Evolutionary conservation across 2,888 invertebrate species (phyloP), one percentile per base, ranked within the genome.

Genomic region (Imbricaverruca yamaguchii): DNA sequence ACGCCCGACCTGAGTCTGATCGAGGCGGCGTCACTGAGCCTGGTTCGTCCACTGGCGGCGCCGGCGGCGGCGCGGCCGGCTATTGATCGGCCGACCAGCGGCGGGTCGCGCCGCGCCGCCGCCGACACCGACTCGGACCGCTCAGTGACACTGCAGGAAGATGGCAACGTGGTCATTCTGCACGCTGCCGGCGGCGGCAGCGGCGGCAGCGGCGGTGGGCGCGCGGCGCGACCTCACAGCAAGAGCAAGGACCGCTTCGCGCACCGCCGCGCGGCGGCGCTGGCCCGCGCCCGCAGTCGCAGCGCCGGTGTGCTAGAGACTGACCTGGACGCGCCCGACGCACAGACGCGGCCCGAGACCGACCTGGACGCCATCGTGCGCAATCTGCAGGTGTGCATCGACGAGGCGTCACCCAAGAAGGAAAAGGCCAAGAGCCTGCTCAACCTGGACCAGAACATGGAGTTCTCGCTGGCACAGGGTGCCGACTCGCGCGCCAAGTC

Each of bases 281-380:
- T 81, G 80, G 80, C 86, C 86, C 86, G 86, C 85, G 86, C 87
- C 87, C 87, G 88, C 89, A 81, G 82, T 78, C 84, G 83, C 80
- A 83, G 82, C 79, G 81, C 65, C 78, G 94, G 94, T 88, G 91
- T 94, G 90, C 93, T 95, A 89, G 95, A 95, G 90, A 95, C 95
- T 86, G 94, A 95, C 90, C 91, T 94, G 89, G 94, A 95, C 93
- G 91, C 91, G 18, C 82, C 74, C 8, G 11, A 13, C 18, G 61
- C 61, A 7, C 18, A 18, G 61, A n/a, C 23, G 65, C 23, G 11
- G 21, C 74, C 53, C 23, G 74, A 74, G 74, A 74, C 74, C 18
- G 74, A 74, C 21, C 55, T 74, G 74, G 74, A 74, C 74, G 74
- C 74, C 53, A 55, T 74, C 21, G 74, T 21, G 21, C 74, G 53